Evolutionary conservation across 2,888 invertebrate species (phyloP).

Genomic region (Suillia variegata): DNA sequence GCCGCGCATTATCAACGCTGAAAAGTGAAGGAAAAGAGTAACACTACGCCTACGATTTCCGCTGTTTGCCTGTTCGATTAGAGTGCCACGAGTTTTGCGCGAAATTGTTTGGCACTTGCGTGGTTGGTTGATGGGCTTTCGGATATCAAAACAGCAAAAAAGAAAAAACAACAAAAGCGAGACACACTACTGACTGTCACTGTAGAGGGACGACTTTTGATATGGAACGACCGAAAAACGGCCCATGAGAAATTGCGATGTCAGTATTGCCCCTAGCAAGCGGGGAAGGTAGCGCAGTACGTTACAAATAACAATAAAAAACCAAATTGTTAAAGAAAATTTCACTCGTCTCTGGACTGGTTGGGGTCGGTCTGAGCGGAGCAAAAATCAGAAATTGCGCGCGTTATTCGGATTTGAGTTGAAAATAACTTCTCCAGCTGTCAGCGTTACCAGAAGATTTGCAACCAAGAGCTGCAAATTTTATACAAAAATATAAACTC

Average conservation of each 20-base stretch:
- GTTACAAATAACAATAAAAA: background rate
- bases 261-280: background rate
- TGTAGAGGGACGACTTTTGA: no score
- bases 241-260: background rate
- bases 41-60: constrained; percentile 33
- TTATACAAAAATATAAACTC: no score
- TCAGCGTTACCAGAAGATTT: no score
- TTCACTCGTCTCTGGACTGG: background rate
- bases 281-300: background rate
- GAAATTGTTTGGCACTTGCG: constrained; percentile 46
- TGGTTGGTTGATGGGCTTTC: constrained; percentile 9
- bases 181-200: background rate
- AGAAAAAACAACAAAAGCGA: background rate
- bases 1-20: constrained; percentile 9
- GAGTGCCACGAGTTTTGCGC: constrained; percentile 61
- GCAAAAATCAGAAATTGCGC: background rate
- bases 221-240: background rate
- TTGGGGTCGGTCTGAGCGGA: background rate
- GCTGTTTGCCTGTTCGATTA: constrained; percentile 55
- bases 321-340: background rate
- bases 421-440: background rate
- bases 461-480: no score
- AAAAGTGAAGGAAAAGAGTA: constrained; percentile 27
- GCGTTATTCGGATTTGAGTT: background rate
- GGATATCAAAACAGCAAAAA: no score